phyloP scores from a whole-genome alignment of 2,113 vertebrate species.

The Zosterops lateralis region DNA sequence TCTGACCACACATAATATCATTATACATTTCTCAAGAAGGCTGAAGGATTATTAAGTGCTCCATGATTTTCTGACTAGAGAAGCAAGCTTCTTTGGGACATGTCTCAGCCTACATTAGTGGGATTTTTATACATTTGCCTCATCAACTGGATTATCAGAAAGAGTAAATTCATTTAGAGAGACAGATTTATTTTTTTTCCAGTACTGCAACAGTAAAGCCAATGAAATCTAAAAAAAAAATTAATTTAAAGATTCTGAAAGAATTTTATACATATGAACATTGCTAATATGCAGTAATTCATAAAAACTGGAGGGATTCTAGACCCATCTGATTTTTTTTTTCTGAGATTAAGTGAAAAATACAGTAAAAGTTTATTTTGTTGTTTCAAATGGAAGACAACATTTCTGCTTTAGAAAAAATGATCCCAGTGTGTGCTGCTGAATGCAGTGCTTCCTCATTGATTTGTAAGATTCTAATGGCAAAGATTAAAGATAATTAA shows the following conservation, averaged over 20 bases:
- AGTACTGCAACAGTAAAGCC: not conserved
- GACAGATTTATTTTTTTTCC: not conserved
- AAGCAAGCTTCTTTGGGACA: slow-evolving; percentile 30
- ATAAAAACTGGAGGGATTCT: not conserved
- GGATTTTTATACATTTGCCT: slow-evolving; percentile 41
- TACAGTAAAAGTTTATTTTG: not conserved
- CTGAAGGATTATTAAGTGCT: slow-evolving; percentile 49
- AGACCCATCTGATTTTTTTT: not conserved
- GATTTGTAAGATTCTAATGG: not conserved
- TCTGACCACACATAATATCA: slow-evolving; percentile 36
- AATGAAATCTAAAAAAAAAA: not conserved
- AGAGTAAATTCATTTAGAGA: slow-evolving; percentile 13
- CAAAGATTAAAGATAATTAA: not conserved
- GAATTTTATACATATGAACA: not conserved
- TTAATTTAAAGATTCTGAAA: not conserved
- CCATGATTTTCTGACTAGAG: slow-evolving; percentile 26
- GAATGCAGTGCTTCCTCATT: not conserved
- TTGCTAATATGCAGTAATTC: not conserved
- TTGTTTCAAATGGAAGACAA: not conserved
- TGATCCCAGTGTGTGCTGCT: rapidly evolving
- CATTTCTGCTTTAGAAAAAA: not conserved
- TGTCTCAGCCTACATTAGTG: slow-evolving; percentile 36
- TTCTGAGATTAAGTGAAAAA: not conserved
- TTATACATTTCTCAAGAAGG: slow-evolving; percentile 34
- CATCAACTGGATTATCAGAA: slow-evolving; percentile 47